Base-by-base conservation (phyloP, 2,888 invertebrate genomes). In the Cryptophagus acutangulus region DNA sequence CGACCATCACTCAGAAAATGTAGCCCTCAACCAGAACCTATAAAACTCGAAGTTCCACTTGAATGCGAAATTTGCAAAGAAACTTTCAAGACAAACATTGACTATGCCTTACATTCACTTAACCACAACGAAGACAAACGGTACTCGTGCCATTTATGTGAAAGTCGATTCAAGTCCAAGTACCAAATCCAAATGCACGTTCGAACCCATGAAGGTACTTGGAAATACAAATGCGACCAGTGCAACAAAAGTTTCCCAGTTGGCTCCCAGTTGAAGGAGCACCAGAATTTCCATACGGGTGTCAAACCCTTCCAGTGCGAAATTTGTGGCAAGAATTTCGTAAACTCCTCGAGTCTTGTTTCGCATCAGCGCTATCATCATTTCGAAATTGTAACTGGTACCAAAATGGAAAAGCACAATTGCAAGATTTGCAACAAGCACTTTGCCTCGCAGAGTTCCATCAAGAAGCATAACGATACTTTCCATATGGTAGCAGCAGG, bases 221-320 rank as follows among this genome's bases (percentile, higher is more conserved):
- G 58, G 8, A 73, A 73, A 46, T 61, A 58, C 43, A 48, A 51
- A 20, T 63, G 63, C 39, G 59, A 62, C 29, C 46, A 59, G 17
- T 63, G 63, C 36, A 43, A 50, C 16, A 63, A 59, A 25, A 54
- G 56, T 4, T 63, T 60, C 41, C 51, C 54, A 6, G 61, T 57
- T 12, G 58, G 57, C 33, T 57, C 55, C 2, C 59, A 61, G 14
- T 55, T 60, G 3, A 49, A 49, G 9, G 58, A 59, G 33, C 63
- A 62, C 38, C 52, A 54, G 24, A 51, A 58, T 37, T 54, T 57
- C 18, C 65, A 65, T 36, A 61, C 60, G 17, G 57, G 62, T 6
- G 63, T 65, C 28, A 62, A 71, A 43, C 71, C 72, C 33, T 74
- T 74, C 57, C 71, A 71, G 45, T 74, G 74, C 56, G 72, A 73